These are phyloP conservation scores for Parazoanthus swiftii DNA, from an alignment of 92 coral and sea anemone species.

Conservation along the genomic window DNA sequence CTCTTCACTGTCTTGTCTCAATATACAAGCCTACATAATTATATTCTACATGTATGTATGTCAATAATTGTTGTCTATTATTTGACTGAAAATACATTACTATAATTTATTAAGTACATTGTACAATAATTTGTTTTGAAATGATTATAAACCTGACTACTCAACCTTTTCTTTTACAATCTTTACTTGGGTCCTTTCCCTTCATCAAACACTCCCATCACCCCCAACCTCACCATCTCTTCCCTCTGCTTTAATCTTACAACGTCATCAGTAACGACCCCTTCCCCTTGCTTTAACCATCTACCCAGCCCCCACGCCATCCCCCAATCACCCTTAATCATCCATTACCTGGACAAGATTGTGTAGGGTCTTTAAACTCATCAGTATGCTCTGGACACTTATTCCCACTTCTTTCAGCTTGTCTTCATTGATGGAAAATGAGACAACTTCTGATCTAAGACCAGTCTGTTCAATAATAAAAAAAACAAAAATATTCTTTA, in stretches of 20 bases:
- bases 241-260: too few species aligned
- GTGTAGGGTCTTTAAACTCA: neutral
- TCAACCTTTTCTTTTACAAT: too few species aligned
- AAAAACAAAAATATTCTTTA: too few species aligned
- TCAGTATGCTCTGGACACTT: neutral
- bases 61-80: too few species aligned
- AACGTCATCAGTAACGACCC: too few species aligned
- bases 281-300: too few species aligned
- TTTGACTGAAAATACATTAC: neutral
- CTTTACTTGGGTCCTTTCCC: too few species aligned
- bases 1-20: too few species aligned
- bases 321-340: neutral
- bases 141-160: too few species aligned
- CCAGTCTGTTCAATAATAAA: conserved; percentile 1
- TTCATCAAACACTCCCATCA: too few species aligned
- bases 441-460: conserved; percentile 14
- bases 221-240: too few species aligned
- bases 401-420: conserved; percentile 19
- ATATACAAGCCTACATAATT: neutral
- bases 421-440: conserved; percentile 7
- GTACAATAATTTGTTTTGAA: too few species aligned
- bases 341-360: conserved; percentile 2
- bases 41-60: neutral
- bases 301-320: neutral
- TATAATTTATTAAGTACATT: neutral